These are phyloP conservation scores for Hydrotaea diabolus DNA, from an alignment of 2,888 invertebrate species.

Conservation along the genomic window DNA sequence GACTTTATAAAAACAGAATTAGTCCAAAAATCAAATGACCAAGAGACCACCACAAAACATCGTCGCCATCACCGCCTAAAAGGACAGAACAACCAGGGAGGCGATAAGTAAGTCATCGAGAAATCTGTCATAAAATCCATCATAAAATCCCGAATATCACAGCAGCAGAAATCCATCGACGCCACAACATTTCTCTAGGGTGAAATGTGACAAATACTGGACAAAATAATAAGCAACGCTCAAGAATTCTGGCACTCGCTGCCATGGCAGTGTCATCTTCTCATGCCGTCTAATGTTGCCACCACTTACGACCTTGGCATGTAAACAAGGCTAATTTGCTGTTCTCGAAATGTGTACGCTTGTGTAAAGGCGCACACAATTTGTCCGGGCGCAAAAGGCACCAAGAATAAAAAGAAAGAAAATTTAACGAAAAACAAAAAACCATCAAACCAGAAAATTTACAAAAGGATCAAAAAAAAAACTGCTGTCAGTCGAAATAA, in stretches of 20 bases:
- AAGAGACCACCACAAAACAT: background rate
- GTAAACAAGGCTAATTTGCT: background rate
- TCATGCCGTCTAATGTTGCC: background rate
- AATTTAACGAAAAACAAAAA: background rate
- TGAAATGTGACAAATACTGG: too few species aligned
- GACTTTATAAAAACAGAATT: constrained; percentile 18
- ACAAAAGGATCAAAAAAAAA: background rate
- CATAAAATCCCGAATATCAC: too few species aligned
- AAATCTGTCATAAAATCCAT: too few species aligned
- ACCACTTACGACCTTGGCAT: background rate
- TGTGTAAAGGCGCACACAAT: background rate
- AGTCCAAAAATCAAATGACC: background rate
- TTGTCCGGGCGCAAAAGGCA: too few species aligned
- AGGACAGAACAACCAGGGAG: background rate
- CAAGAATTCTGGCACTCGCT: background rate
- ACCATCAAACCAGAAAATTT: background rate
- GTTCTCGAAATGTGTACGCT: background rate
- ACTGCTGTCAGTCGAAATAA: background rate
- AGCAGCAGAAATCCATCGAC: too few species aligned
- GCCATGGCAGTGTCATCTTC: background rate
- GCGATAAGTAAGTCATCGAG: background rate
- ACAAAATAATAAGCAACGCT: too few species aligned
- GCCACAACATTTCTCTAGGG: too few species aligned
- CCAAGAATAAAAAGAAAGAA: background rate
- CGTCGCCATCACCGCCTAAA: background rate